Evolutionary conservation across 1,140 invertebrate species (phyloP), one percentile per base, ranked within the genome.

Genomic region (Apis dorsata): DNA sequence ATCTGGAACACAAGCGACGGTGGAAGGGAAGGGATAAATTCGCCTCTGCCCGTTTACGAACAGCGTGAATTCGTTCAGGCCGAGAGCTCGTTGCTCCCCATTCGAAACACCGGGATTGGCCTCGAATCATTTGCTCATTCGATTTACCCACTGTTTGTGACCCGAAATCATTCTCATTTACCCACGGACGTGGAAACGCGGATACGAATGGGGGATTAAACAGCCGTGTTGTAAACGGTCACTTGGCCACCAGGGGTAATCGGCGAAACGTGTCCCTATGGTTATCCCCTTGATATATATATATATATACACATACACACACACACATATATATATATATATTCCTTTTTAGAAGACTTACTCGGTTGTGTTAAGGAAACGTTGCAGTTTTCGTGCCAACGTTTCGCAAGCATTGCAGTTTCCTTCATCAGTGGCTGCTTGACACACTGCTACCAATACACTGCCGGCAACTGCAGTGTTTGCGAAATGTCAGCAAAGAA

Each of bases 1-100:
- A 91, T 87, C 94, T 94, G 88, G 83, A 90, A 89, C 81, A 70
- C 63, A 66, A 17, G 63, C 34, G 9, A 44, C n/a, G 24, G 19
- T 17, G 44, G 69, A 82, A 77, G 65, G 65, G 34, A 3, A 2
- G 34, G 34, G 34, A 69, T 60, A 13, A 57, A 13, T 57, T 17
- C 15, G 55, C 28, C 70, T 34, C 65, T 49, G 44, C 63, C 28
- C 55, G 63, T 83, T 86, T 34, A 86, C 75, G 69, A 34, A 74
- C 53, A 21, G n/a, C 44, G 13, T 51, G n/a, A 28, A 63, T 24
- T 60, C 11, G 57, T n/a, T 15, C 11, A 34, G 15, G 19, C 4
- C 51, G 28, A 63, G 12, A 19, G 34, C 34, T 34, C 34, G 34
- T 34, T 34, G 34, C 34, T 12, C 7, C 12, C 66, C 34, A 15